Evolutionary conservation across 1,140 invertebrate genomes (phyloP).

Genomic region (Atta colombica): DNA sequence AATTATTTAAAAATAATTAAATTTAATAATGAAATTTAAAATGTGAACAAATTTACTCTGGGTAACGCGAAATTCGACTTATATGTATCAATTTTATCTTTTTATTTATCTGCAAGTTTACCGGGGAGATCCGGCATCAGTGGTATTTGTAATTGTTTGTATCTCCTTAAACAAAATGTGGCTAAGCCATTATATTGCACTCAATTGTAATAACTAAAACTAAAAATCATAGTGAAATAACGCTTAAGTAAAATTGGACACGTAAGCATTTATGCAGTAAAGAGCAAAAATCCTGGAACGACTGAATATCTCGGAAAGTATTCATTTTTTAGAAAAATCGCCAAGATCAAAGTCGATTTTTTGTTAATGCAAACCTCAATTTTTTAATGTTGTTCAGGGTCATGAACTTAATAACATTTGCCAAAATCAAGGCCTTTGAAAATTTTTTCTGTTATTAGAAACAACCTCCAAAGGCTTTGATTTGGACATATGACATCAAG

Average conservation of each 20-base stretch:
- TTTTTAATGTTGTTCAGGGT: no score
- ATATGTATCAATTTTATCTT: background rate
- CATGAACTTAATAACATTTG: no score
- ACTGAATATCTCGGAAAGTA: no score
- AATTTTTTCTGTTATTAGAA: no score
- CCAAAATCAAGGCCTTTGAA: no score
- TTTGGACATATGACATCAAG: no score
- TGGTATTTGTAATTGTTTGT: slow-evolving; percentile 46
- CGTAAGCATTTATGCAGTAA: background rate
- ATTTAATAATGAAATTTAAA: slow-evolving; percentile 58
- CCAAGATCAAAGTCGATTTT: no score
- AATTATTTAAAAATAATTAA: slow-evolving; percentile 57
- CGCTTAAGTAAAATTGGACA: slow-evolving; percentile 45
- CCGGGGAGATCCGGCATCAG: slow-evolving; percentile 20
- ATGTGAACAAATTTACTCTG: slow-evolving; percentile 14
- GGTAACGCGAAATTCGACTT: slow-evolving; percentile 31
- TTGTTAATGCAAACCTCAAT: no score
- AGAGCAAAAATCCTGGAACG: no score
- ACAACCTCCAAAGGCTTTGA: no score
- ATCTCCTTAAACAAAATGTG: slow-evolving; percentile 52
- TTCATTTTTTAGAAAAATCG: no score
- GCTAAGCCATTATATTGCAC: slow-evolving; percentile 77
- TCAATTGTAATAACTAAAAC: slow-evolving; percentile 67
- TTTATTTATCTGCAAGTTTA: background rate
- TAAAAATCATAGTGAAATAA: slow-evolving; percentile 64